Base-by-base conservation (phyloP, 1,140 invertebrate species). In the Drosophila arawakana region DNA sequence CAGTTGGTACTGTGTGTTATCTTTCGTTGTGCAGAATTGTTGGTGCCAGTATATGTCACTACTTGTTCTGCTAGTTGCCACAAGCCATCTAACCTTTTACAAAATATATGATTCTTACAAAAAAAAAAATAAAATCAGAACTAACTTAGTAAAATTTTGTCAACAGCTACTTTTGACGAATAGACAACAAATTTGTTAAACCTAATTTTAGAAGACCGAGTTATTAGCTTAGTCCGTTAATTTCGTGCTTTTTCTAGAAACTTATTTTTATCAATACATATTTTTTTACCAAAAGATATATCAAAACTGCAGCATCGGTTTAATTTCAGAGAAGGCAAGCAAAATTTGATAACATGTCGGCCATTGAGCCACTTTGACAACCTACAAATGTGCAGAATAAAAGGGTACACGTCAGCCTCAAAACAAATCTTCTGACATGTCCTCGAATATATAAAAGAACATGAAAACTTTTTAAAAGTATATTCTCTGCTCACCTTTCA, bases 301-400 rank as follows among this genome's bases (percentile, higher is more conserved):
- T 1, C 18, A 21, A 21, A 21, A 21, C 18, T 21, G 18, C 18
- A 21, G 18, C 18, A 21, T 1, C 18, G 18, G 18, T 21, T 21
- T 2, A 21, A 21, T 21, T 21, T 21, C 18, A 21, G 18, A 74
- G 61, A 63, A 60, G 62, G 69, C 73, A 77, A 34, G 69, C 52
- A 85, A 81, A 84, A 78, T 85, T 85, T 78, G 78, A 78, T 78
- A 81, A 86, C 82, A 86, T 79, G 76, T 77, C 61, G 61, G 78
- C 65, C 68, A 79, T 76, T 90, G 73, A 90, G 79, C 71, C 79
- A 86, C 71, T 90, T 78, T 90, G 85, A 90, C 85, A 90, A 71
- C 73, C 81, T 75, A 90, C 76, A 90, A 90, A 85, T 90, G 76
- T 85, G 52, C 61, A 76, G 37, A 63, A 73, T 63, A 81, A 62